Evolutionary conservation across 1,140 invertebrate species (phyloP).

Genomic region (Anagrus nilaparvatae): DNA sequence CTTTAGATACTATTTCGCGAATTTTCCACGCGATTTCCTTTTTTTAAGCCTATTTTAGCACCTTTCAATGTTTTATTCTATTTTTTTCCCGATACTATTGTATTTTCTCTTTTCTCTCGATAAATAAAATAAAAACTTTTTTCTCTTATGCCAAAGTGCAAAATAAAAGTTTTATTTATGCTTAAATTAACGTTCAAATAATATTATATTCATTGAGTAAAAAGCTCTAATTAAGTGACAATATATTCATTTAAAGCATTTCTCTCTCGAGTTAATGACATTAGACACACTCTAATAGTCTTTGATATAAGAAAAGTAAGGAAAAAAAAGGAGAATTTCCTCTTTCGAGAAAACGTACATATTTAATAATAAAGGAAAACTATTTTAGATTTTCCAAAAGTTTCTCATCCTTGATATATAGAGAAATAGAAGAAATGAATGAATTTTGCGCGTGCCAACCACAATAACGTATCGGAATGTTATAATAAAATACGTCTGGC

Average conservation of each 20-base stretch:
- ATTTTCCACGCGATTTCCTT: constrained; percentile 16
- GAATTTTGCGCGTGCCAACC: constrained; percentile 9
- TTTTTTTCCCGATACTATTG: constrained; percentile 4
- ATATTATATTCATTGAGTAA: too few species aligned
- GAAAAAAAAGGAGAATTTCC: too few species aligned
- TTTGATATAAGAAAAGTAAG: too few species aligned
- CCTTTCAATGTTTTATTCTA: constrained; percentile 10
- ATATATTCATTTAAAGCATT: not conserved
- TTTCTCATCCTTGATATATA: too few species aligned
- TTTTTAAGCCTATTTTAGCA: constrained; percentile 11
- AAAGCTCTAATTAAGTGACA: constrained; percentile 1
- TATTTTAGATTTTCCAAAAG: too few species aligned
- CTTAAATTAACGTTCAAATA: too few species aligned
- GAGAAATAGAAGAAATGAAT: not conserved
- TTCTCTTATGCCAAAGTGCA: not conserved
- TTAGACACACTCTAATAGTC: too few species aligned
- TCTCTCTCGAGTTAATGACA: too few species aligned
- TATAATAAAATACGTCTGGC: constrained; percentile 23
- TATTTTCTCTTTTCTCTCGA: not conserved
- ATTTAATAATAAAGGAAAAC: not conserved
- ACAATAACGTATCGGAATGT: constrained; percentile 23
- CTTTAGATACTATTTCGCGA: not conserved
- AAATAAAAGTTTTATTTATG: too few species aligned
- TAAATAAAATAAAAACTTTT: not conserved
- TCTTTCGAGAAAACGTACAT: not conserved